A percentile compares a stretch with the other conserved stretches of the same genome.
Evolutionary conservation across 2,113 vertebrate genomes (phyloP).

Genomic region (Kobus ellipsiprymnus): DNA sequence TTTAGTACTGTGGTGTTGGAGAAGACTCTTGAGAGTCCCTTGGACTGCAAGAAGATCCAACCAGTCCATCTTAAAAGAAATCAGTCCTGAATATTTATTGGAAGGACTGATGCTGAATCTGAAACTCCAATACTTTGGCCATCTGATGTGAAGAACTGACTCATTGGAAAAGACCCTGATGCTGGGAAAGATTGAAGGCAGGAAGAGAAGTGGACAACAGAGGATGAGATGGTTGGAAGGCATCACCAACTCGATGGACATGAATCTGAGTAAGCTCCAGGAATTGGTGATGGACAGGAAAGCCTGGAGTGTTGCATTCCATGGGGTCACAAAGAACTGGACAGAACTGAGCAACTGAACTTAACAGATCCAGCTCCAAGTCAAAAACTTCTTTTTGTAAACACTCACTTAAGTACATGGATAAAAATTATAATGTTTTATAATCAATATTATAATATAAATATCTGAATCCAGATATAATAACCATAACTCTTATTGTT

Average conservation of each 20-base stretch:
- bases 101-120: not conserved
- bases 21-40: not conserved
- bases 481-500: not conserved
- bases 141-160: not conserved
- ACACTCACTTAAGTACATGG: not conserved
- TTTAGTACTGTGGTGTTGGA: not conserved
- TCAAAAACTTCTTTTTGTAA: not conserved
- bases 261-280: not conserved
- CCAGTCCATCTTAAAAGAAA: not conserved
- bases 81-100: not conserved
- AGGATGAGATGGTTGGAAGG: not conserved
- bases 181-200: not conserved
- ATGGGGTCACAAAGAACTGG: not conserved
- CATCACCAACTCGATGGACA: not conserved
- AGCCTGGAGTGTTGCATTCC: not conserved
- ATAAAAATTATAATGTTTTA: not conserved
- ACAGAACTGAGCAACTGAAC: not conserved
- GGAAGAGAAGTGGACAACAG: not conserved
- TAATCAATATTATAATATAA: not conserved
- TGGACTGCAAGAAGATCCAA: not conserved
- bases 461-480: not conserved
- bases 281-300: not conserved
- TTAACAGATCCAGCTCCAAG: fast-evolving
- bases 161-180: not conserved
- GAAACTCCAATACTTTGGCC: not conserved